A percentile compares a stretch with the other conserved stretches of the same genome.
Conservation (phyloP, 2,797 vertebrate species). For the Thamnophis elegans region DNA sequence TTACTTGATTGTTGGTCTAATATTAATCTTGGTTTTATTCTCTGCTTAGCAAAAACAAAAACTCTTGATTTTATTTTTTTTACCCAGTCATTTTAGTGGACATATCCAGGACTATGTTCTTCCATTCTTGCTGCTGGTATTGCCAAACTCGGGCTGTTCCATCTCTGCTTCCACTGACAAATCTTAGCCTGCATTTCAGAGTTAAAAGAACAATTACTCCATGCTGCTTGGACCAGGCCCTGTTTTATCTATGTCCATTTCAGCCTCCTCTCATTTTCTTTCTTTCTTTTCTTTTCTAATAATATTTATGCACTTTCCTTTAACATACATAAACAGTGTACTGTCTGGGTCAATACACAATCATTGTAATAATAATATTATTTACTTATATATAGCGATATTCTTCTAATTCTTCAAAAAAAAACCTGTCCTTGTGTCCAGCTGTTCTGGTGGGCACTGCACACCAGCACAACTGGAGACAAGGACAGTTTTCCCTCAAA, state of each 20-base stretch:
- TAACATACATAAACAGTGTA: no score
- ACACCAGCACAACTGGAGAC: no score
- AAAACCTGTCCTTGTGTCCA: no score
- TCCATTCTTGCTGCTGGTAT: slow-evolving; percentile 97
- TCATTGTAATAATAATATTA: no score
- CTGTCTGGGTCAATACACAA: no score
- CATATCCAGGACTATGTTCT: slow-evolving; percentile 88
- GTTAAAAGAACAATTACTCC: not conserved
- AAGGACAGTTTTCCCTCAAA: no score
- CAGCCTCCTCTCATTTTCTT: not conserved
- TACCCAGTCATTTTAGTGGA: slow-evolving; percentile 91
- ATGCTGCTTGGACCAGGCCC: not conserved
- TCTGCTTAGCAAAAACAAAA: not conserved
- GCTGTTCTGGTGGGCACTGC: no score
- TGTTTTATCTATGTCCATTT: not conserved
- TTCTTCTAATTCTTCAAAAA: no score
- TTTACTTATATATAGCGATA: no score
- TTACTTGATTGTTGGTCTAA: not conserved
- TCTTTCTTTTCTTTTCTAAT: no score
- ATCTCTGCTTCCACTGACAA: slow-evolving; percentile 97
- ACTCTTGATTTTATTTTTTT: slow-evolving; percentile 32
- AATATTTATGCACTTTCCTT: no score
- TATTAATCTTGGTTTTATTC: not conserved
- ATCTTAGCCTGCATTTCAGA: slow-evolving; percentile 75
- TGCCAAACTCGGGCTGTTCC: slow-evolving; percentile 96